These are phyloP conservation scores for Megaleporinus macrocephalus DNA, from an alignment of 2,113 vertebrate genomes.

Conservation along the genomic window DNA sequence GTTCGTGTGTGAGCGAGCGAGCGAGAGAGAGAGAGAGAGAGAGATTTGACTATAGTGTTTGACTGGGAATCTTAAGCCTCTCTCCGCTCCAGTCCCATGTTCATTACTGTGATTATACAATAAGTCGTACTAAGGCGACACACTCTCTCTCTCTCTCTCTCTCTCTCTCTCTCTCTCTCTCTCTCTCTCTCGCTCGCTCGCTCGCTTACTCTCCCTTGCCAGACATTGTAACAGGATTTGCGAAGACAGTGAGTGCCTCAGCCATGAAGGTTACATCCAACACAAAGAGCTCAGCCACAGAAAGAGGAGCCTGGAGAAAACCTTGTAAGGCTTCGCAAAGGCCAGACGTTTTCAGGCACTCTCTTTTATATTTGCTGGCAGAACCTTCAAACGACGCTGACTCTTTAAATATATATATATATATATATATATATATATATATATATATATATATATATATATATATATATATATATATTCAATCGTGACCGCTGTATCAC, in stretches of 20 bases:
- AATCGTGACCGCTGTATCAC: too few species aligned
- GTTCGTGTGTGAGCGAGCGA: too few species aligned
- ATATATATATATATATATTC: neutral
- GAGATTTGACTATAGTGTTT: conserved; percentile 5
- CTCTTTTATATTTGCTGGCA: conserved; percentile 46
- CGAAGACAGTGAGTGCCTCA: conserved; percentile 26
- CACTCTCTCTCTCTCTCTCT: conserved; percentile 1
- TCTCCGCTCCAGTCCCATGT: neutral
- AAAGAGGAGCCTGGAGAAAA: conserved; percentile 23
- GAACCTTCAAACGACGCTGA: conserved; percentile 25
- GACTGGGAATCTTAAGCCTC: conserved; percentile 13
- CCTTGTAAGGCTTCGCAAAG: conserved; percentile 24
- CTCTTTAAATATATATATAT: conserved; percentile 27
- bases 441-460: neutral
- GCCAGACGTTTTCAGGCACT: conserved; percentile 39
- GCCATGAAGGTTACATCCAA: conserved; percentile 51
- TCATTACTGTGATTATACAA: conserved; percentile 34
- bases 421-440: conserved; percentile 7
- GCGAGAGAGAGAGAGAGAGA: neutral
- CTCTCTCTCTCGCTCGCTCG: neutral
- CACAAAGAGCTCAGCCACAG: conserved; percentile 42
- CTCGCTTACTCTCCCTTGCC: neutral
- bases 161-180: too few species aligned
- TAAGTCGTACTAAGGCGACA: conserved; percentile 28
- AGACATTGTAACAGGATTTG: conserved; percentile 54